These are phyloP conservation scores for Cacajao melanocephalus DNA, from an alignment of 2,797 vertebrate species.

Conservation along the genomic window DNA sequence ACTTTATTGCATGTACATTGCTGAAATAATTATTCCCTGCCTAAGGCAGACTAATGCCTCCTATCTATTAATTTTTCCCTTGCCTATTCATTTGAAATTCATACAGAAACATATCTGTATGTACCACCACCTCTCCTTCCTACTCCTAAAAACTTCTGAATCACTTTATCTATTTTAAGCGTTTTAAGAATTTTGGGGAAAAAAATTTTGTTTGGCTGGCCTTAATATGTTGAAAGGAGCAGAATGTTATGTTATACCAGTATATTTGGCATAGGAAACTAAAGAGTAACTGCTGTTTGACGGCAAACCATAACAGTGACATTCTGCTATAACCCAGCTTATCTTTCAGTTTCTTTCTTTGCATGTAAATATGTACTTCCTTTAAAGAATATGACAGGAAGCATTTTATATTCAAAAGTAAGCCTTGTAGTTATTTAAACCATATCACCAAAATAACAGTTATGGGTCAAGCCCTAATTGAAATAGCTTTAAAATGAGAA, in stretches of 20 bases:
- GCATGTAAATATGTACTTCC: background rate
- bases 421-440: conserved; percentile 45
- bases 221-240: background rate
- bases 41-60: background rate
- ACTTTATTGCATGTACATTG: background rate
- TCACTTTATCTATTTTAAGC: background rate
- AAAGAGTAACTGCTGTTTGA: background rate
- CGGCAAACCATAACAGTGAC: conserved; percentile 8
- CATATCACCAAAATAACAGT: background rate
- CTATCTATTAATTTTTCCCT: background rate
- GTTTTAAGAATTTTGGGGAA: background rate
- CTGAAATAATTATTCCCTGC: conserved; percentile 7
- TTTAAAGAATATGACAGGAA: conserved; percentile 52
- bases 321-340: conserved; percentile 19
- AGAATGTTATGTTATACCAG: background rate
- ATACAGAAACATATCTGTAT: background rate
- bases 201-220: background rate
- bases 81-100: conserved; percentile 30
- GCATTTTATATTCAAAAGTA: conserved; percentile 24
- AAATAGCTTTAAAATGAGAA: conserved; percentile 31
- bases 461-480: background rate
- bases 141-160: conserved; percentile 19
- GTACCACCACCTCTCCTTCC: background rate
- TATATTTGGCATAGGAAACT: background rate
- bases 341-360: background rate